A percentile compares a stretch with the other conserved stretches of the same genome.
Conservation (phyloP, 2,113 vertebrate genomes). For the Chloropsis hardwickii region DNA sequence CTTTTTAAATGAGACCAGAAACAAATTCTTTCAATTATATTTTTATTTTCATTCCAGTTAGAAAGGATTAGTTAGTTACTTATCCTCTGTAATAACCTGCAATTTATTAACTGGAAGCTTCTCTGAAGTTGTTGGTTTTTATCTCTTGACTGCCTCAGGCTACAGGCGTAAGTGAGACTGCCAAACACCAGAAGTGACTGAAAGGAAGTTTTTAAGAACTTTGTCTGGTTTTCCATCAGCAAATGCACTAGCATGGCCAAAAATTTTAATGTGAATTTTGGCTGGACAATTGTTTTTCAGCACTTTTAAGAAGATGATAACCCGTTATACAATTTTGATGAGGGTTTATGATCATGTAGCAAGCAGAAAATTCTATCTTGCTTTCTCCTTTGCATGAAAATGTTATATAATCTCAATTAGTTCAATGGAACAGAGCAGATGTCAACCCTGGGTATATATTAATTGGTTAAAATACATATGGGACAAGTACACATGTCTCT, state of each 20-base stretch:
- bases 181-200: neutral
- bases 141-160: neutral
- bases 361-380: neutral
- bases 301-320: neutral
- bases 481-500: neutral
- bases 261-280: neutral
- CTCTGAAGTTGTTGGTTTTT: neutral
- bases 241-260: neutral
- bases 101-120: constrained; percentile 31
- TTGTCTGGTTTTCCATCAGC: neutral
- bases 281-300: neutral
- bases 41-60: neutral
- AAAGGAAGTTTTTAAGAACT: neutral
- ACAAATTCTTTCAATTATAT: neutral
- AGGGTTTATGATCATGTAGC: neutral
- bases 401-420: neutral
- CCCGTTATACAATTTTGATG: neutral
- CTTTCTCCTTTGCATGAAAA: neutral
- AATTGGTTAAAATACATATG: neutral
- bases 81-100: neutral
- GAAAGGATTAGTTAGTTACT: neutral
- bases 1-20: neutral
- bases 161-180: neutral
- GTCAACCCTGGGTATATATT: neutral
- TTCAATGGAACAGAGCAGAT: neutral